A percentile compares a stretch with the other conserved stretches of the same genome.
phyloP scores from a whole-genome alignment of 2,113 vertebrate genomes.

The Petromus typicus region DNA sequence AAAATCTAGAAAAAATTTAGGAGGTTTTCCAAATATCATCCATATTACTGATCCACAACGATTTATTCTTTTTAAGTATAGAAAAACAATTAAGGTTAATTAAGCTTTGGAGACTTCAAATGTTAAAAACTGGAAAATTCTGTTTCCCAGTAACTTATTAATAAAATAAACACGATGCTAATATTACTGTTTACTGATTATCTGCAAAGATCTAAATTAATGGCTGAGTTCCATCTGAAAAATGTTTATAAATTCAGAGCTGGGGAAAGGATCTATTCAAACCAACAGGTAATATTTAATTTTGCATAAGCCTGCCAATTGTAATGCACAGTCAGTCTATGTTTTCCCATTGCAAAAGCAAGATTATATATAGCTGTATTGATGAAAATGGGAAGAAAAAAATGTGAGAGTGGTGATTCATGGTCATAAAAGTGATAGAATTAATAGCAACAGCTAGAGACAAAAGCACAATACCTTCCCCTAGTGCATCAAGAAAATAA shows the following conservation, averaged over 20 bases:
- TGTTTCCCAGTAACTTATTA: slow-evolving; percentile 33
- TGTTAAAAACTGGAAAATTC: slow-evolving; percentile 14
- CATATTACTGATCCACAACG: not conserved
- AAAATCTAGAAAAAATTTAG: not conserved
- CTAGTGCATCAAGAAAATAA: slow-evolving; percentile 70
- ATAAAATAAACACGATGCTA: not conserved
- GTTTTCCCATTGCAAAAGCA: slow-evolving; percentile 75
- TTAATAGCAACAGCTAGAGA: slow-evolving; percentile 66
- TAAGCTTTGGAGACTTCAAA: slow-evolving; percentile 4
- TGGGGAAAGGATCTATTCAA: slow-evolving; percentile 48
- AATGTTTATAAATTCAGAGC: slow-evolving; percentile 60
- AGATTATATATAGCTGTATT: slow-evolving; percentile 79
- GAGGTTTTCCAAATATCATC: not conserved
- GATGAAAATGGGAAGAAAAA: slow-evolving; percentile 78
- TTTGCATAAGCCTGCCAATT: slow-evolving; percentile 74
- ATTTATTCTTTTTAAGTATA: not conserved
- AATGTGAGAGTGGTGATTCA: slow-evolving; percentile 62
- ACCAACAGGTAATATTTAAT: slow-evolving; percentile 76
- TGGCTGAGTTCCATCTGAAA: not conserved
- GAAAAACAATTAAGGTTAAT: not conserved
- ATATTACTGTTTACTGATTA: slow-evolving; percentile 28
- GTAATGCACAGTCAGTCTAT: slow-evolving; percentile 62
- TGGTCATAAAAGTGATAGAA: slow-evolving; percentile 73
- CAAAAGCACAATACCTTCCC: slow-evolving; percentile 71
- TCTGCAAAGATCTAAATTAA: slow-evolving; percentile 60